phyloP scores from a whole-genome alignment of 2,113 vertebrate species.

The Pseudopipra pipra region DNA sequence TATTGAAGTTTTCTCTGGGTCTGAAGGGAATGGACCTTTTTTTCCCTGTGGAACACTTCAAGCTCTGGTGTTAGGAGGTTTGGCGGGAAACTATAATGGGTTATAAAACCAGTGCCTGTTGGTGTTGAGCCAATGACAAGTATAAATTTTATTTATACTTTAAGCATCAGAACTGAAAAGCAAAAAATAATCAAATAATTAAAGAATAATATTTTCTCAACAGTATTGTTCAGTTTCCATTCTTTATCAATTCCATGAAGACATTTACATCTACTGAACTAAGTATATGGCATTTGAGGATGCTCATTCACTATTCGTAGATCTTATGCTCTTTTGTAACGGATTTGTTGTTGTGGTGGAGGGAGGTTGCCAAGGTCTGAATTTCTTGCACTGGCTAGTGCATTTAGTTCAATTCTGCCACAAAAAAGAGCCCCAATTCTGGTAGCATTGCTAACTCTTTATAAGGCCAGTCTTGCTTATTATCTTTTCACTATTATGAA shows the following conservation, averaged over 20 bases:
- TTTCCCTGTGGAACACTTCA: background rate
- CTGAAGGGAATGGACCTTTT: background rate
- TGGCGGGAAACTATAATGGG: background rate
- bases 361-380: background rate
- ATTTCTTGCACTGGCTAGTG: background rate
- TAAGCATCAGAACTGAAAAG: background rate
- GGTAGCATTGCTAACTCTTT: background rate
- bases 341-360: background rate
- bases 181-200: background rate
- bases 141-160: background rate
- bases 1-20: background rate
- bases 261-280: background rate
- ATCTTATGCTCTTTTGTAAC: background rate
- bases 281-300: background rate
- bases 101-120: background rate
- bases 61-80: background rate
- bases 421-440: background rate
- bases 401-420: background rate
- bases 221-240: background rate
- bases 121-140: background rate
- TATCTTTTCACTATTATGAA: background rate
- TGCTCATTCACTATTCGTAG: rapidly evolving
- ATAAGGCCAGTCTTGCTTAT: background rate
- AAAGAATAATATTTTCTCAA: background rate
- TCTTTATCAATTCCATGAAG: background rate